phyloP scores from a whole-genome alignment of 2,888 invertebrate species.

The Drosophila cognata region DNA sequence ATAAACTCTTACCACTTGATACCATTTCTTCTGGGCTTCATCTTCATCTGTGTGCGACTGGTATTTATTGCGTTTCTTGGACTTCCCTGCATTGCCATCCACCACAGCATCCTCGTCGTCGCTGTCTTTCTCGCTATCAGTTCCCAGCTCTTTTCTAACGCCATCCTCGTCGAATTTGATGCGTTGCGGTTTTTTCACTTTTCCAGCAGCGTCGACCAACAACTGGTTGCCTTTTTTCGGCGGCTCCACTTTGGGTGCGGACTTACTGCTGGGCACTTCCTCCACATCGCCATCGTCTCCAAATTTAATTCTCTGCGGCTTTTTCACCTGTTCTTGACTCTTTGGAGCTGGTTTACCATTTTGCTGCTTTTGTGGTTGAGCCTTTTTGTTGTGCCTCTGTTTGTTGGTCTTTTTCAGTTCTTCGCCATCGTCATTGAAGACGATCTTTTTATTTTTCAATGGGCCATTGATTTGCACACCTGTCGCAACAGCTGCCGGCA shows the following conservation, averaged over 20 bases:
- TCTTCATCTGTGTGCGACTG: slow-evolving; percentile 60
- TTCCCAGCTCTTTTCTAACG: slow-evolving; percentile 12
- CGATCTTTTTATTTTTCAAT: slow-evolving; percentile 81
- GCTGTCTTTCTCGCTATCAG: slow-evolving; percentile 40
- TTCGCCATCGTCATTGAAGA: slow-evolving; percentile 80
- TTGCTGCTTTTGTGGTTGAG: slow-evolving; percentile 21
- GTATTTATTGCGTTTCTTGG: slow-evolving; percentile 52
- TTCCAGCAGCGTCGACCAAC: slow-evolving; percentile 8
- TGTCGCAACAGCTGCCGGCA: slow-evolving; percentile 71
- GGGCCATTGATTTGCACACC: slow-evolving; percentile 45
- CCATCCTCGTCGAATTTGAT: slow-evolving; percentile 69
- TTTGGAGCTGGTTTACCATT: slow-evolving; percentile 14
- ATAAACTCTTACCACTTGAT: slow-evolving; percentile 75
- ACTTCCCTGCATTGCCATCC: slow-evolving; percentile 7
- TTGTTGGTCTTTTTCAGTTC: slow-evolving; percentile 43
- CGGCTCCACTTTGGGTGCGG: slow-evolving; percentile 16
- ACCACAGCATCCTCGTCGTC: slow-evolving; percentile 16
- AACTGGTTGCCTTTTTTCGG: slow-evolving; percentile 32
- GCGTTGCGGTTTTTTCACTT: slow-evolving; percentile 57
- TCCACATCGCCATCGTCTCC: slow-evolving; percentile 24
- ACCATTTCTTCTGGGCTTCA: slow-evolving; percentile 83
- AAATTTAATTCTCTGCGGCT: slow-evolving; percentile 46
- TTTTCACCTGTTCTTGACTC: slow-evolving; percentile 19
- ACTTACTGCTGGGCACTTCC: slow-evolving; percentile 12
- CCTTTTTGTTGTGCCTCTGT: slow-evolving; percentile 44